phyloP scores from a whole-genome alignment of 2,888 invertebrate species.

The Heliconius charithonia region DNA sequence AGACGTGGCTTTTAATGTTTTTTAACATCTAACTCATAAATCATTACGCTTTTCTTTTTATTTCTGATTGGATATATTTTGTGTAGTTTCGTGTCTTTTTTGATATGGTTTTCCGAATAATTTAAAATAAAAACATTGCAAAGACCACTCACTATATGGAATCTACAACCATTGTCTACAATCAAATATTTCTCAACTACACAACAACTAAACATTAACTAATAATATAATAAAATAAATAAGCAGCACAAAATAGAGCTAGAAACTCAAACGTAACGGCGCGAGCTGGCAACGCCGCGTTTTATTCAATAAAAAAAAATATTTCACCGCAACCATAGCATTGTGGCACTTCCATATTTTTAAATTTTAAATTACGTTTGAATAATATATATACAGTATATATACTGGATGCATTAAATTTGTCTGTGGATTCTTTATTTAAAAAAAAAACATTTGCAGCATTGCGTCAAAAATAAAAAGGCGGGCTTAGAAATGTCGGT shows the following conservation, averaged over 20 bases:
- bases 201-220: neutral
- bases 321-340: slow-evolving; percentile 27
- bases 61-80: neutral
- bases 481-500: slow-evolving; percentile 16
- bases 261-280: slow-evolving; percentile 50
- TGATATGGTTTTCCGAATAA: neutral
- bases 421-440: slow-evolving; percentile 37
- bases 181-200: too few relatives aligned
- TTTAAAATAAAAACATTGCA: neutral
- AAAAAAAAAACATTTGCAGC: slow-evolving; percentile 36
- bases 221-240: neutral
- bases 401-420: slow-evolving; percentile 34
- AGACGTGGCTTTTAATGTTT: too few relatives aligned
- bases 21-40: too few relatives aligned
- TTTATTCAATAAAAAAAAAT: slow-evolving; percentile 46
- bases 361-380: slow-evolving; percentile 40
- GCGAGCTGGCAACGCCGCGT: slow-evolving; percentile 69
- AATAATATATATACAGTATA: slow-evolving; percentile 32
- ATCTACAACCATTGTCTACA: neutral
- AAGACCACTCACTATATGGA: neutral
- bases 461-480: slow-evolving; percentile 35
- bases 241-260: neutral
- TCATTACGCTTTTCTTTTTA: too few relatives aligned
- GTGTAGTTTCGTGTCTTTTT: neutral
- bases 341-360: slow-evolving; percentile 41